A percentile compares a stretch with the other conserved stretches of the same genome.
Evolutionary conservation across 2,113 vertebrate species (phyloP).

Genomic region (Cryptoleucopteryx plumbea): DNA sequence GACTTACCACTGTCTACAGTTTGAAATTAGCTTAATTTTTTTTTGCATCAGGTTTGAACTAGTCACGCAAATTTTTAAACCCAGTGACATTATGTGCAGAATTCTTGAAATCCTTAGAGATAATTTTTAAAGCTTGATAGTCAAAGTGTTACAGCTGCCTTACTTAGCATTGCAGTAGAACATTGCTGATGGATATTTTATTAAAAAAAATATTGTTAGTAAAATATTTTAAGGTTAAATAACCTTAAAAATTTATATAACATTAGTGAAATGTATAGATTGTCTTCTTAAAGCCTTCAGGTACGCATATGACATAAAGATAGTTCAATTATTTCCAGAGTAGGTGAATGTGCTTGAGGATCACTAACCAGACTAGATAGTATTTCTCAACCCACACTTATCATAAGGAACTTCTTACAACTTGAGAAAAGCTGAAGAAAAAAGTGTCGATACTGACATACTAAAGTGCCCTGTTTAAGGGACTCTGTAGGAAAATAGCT

Average conservation of each 20-base stretch:
- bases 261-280: not conserved
- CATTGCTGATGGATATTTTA: not conserved
- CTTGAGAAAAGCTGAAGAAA: not conserved
- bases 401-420: not conserved
- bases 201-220: not conserved
- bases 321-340: not conserved
- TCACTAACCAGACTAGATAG: not conserved
- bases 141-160: not conserved
- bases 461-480: not conserved
- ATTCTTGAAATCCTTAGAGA: not conserved
- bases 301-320: not conserved
- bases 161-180: not conserved
- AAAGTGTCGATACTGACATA: rapidly evolving
- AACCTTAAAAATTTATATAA: not conserved
- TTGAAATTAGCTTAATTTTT: not conserved
- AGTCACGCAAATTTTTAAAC: not conserved
- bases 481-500: not conserved
- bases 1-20: not conserved
- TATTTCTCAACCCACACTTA: not conserved
- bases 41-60: not conserved
- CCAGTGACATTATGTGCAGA: not conserved
- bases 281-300: not conserved
- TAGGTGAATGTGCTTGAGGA: not conserved
- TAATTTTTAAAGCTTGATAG: not conserved
- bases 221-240: not conserved